Conservation (phyloP, 2,797 vertebrate genomes). For the Echeneis naucrates region DNA sequence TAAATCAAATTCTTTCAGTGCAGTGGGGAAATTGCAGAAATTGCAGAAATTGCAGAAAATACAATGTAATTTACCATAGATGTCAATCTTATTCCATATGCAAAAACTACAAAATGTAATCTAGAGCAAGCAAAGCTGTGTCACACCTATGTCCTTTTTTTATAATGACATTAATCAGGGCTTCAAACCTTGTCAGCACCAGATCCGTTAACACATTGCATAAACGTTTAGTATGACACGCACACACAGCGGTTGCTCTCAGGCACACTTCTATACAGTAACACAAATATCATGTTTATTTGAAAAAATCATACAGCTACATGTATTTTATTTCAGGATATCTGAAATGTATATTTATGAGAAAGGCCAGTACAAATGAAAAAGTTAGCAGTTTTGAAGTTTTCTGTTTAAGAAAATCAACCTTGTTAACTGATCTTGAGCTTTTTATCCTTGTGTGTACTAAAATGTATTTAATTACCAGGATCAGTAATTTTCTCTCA, state of each 20-base stretch:
- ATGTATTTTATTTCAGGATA: not conserved
- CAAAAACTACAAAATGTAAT: slow-evolving; percentile 11
- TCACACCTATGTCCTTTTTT: too few species aligned
- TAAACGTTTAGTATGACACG: slow-evolving; percentile 46
- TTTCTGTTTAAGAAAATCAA: not conserved
- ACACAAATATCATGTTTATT: not conserved
- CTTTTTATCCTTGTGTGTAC: not conserved
- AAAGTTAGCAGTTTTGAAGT: not conserved
- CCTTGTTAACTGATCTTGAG: not conserved
- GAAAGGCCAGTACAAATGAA: not conserved
- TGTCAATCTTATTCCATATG: not conserved
- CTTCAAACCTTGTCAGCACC: slow-evolving; percentile 57
- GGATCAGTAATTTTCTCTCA: not conserved
- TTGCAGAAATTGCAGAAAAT: too few species aligned
- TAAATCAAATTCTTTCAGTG: too few species aligned
- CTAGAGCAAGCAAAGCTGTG: not conserved
- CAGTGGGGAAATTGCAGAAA: too few species aligned
- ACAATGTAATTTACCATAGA: too few species aligned
- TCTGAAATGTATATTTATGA: not conserved
- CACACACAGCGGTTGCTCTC: not conserved
- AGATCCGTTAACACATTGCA: slow-evolving; percentile 62
- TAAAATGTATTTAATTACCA: not conserved
- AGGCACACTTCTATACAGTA: not conserved
- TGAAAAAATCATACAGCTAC: not conserved
- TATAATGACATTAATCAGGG: too few species aligned